phyloP scores from a whole-genome alignment of 2,888 invertebrate genomes.

The Cryptocheilus praepositus region DNA sequence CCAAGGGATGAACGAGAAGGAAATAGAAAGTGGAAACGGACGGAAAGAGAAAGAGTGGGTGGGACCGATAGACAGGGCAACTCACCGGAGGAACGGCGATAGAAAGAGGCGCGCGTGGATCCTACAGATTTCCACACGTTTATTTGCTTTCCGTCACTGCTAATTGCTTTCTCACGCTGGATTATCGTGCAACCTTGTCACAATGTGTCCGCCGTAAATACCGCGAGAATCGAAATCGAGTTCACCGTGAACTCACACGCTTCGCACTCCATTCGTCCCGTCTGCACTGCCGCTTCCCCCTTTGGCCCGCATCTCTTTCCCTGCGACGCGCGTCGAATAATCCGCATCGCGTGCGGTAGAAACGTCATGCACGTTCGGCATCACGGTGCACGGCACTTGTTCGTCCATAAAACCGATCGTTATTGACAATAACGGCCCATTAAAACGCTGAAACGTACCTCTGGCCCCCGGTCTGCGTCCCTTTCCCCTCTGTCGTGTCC shows the following conservation, averaged over 20 bases:
- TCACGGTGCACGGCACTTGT: slow-evolving; percentile 31
- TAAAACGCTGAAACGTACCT: slow-evolving; percentile 48
- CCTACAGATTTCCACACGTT: slow-evolving; percentile 8
- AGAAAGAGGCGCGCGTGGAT: too few relatives aligned
- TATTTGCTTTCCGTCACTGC: slow-evolving; percentile 24
- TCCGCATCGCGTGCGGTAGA: slow-evolving; percentile 32
- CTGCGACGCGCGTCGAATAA: slow-evolving; percentile 23
- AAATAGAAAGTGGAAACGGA: slow-evolving; percentile 6
- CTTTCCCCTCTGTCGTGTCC: slow-evolving; percentile 3
- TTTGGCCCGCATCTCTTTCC: background rate
- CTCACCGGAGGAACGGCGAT: background rate
- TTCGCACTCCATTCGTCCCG: too few relatives aligned
- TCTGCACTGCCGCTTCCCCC: too few relatives aligned
- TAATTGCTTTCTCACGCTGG: slow-evolving; percentile 45
- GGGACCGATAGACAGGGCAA: slow-evolving; percentile 7
- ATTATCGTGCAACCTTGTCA: slow-evolving; percentile 30
- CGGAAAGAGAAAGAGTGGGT: slow-evolving; percentile 10
- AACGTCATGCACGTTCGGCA: slow-evolving; percentile 41
- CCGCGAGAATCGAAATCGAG: slow-evolving; percentile 35
- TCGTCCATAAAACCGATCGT: slow-evolving; percentile 57
- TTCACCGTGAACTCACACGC: background rate
- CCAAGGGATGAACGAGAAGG: slow-evolving; percentile 2
- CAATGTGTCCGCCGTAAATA: slow-evolving; percentile 33
- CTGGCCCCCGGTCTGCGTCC: slow-evolving; percentile 8
- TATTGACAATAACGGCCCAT: slow-evolving; percentile 59